Percentiles rank a stretch among this genome's conserved stretches.
Evolutionary conservation across 2,113 vertebrate species (phyloP).

Genomic region (Labrus mixtus): DNA sequence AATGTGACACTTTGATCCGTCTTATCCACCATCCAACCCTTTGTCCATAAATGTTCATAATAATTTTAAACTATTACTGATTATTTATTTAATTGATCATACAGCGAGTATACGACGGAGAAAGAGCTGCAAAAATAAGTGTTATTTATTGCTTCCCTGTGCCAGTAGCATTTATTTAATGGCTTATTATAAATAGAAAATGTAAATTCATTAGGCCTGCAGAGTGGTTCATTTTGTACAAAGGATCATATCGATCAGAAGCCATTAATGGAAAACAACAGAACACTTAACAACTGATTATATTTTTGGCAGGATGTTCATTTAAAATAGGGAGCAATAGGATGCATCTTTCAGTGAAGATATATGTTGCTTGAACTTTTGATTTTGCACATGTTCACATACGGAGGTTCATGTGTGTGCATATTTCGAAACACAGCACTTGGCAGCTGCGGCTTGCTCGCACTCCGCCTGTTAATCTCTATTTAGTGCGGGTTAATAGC

Average conservation of each 20-base stretch:
- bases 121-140: not conserved
- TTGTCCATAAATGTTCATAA: not conserved
- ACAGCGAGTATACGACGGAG: not conserved
- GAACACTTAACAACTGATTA: not conserved
- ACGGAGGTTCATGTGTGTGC: slow-evolving; percentile 18
- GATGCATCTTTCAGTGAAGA: not conserved
- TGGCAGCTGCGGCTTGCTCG: slow-evolving; percentile 29
- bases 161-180: not conserved
- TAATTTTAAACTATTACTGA: not conserved
- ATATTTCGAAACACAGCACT: slow-evolving; percentile 32
- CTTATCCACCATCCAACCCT: not conserved
- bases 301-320: not conserved
- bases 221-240: not conserved
- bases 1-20: not conserved
- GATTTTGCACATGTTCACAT: slow-evolving; percentile 1
- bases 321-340: not conserved
- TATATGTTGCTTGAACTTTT: not conserved
- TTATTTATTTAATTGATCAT: not conserved
- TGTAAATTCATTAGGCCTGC: too few relatives aligned
- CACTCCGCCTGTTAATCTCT: slow-evolving; percentile 51
- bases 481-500: slow-evolving; percentile 58
- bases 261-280: not conserved
- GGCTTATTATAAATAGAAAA: not conserved
- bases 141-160: not conserved
- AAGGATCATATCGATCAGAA: not conserved